Evolutionary conservation across 2,113 vertebrate genomes (phyloP).

Genomic region (Notothenia rossii): DNA sequence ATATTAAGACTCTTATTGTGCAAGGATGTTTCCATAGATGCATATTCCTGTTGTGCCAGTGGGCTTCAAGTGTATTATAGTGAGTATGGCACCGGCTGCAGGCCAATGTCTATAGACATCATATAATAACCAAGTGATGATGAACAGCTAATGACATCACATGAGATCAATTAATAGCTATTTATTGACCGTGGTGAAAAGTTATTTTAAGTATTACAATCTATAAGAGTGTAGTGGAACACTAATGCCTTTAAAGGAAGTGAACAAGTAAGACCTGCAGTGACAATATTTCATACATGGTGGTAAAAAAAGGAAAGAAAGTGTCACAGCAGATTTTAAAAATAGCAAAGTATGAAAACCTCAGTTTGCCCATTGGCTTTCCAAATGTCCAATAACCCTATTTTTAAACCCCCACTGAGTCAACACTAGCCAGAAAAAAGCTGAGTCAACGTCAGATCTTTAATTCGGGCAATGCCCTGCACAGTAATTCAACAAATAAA

Average conservation of each 20-base stretch:
- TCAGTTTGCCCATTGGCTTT: slow-evolving; percentile 9
- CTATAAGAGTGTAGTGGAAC: not conserved
- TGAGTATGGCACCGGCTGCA: slow-evolving; percentile 63
- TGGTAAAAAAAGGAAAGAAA: not conserved
- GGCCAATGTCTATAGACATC: slow-evolving; percentile 18
- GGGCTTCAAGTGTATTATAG: not conserved
- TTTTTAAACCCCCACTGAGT: slow-evolving; percentile 72
- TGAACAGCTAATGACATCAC: not conserved
- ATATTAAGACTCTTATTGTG: not conserved
- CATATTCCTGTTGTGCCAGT: no score
- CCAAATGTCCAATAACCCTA: not conserved
- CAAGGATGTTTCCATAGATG: no score
- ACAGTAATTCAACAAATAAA: not conserved
- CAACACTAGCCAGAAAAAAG: no score
- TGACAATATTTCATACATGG: not conserved
- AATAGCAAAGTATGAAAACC: slow-evolving; percentile 17
- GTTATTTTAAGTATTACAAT: not conserved
- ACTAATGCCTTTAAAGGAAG: slow-evolving; percentile 12
- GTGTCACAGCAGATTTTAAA: slow-evolving; percentile 7
- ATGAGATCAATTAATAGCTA: slow-evolving; percentile 9
- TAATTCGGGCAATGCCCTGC: slow-evolving; percentile 72
- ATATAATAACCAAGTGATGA: not conserved
- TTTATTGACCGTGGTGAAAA: not conserved
- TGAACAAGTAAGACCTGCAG: not conserved
- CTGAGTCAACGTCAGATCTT: slow-evolving; percentile 83